Base-by-base conservation (phyloP, 2,888 invertebrate species). In the Caenorhabditis drosophilae region DNA sequence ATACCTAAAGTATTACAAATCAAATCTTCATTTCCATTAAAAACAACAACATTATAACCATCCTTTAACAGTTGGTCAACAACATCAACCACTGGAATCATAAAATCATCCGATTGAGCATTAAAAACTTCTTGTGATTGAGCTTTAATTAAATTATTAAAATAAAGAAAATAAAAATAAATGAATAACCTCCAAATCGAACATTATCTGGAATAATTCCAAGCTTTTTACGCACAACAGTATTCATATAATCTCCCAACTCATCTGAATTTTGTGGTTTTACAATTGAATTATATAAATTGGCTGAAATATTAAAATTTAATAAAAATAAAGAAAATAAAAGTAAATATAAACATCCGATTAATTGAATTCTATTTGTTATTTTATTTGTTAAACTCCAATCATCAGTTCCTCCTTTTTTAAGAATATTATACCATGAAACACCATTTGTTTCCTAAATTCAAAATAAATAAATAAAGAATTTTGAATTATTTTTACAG, bases 1-100 rank as follows among this genome's bases (percentile, higher is more conserved):
- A n/a, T 27, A 88, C 92, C 92, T 70, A 90, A 88, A 16, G 91
- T 91, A 76, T 90, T 89, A 66, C 91, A 91, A 78, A 92, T 92
- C 18, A 92, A 87, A 84, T 93, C 92, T 66, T 92, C 86, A 79
- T 92, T 91, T 27, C 91, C 92, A 70, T 89, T 90, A 81, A 90
- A 89, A 18, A 91, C 89, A 31, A 88, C 88, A 1, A 91, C 87
- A 49, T 88, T 87, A 18, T 91, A 85, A 40, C 74, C 73, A 15
- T 64, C 56, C 38, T 57, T 57, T 9, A 78, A 60, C 9, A 78
- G 62, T 11, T 52, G 51, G 45, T 78, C 76, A 2, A 76, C 76
- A 82, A 88, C 86, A 57, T 89, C 85, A 2, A 89, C 88, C 23
- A 89, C 91, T 0, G 92, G 91, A 82, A 89, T 90, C 91, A 92